Conservation (phyloP, 2,113 vertebrate species). For the Platycercus adscitus region DNA sequence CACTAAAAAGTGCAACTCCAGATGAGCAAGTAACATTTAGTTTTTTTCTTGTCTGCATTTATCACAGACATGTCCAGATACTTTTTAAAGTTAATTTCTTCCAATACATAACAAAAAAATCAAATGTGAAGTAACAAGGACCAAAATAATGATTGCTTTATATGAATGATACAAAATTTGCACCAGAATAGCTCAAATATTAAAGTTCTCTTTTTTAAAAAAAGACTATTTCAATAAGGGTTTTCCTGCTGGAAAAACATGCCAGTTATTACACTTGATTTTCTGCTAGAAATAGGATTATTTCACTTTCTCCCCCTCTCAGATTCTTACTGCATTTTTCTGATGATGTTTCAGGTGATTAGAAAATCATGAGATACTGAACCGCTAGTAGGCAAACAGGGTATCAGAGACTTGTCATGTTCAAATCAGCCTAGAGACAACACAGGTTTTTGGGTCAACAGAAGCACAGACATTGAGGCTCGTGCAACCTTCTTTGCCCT, state of each 20-base stretch:
- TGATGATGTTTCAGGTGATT: not conserved
- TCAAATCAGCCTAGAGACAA: not conserved
- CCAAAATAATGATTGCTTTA: not conserved
- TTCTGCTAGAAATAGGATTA: not conserved
- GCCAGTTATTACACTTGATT: not conserved
- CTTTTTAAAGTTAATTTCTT: not conserved
- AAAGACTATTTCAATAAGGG: not conserved
- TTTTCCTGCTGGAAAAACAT: not conserved
- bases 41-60: not conserved
- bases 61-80: not conserved
- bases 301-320: not conserved
- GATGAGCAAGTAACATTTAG: not conserved
- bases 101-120: not conserved
- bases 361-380: not conserved
- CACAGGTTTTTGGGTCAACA: not conserved
- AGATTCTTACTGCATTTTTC: not conserved
- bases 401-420: not conserved
- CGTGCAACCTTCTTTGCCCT: not conserved
- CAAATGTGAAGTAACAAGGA: not conserved
- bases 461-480: not conserved
- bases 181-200: not conserved
- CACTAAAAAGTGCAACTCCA: not conserved
- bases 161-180: not conserved
- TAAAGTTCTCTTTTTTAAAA: not conserved
- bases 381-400: not conserved